These are phyloP conservation scores for Holothuria leucospilota DNA, from an alignment of 53 echinoderm and acorn worm genomes.

Conservation along the genomic window DNA sequence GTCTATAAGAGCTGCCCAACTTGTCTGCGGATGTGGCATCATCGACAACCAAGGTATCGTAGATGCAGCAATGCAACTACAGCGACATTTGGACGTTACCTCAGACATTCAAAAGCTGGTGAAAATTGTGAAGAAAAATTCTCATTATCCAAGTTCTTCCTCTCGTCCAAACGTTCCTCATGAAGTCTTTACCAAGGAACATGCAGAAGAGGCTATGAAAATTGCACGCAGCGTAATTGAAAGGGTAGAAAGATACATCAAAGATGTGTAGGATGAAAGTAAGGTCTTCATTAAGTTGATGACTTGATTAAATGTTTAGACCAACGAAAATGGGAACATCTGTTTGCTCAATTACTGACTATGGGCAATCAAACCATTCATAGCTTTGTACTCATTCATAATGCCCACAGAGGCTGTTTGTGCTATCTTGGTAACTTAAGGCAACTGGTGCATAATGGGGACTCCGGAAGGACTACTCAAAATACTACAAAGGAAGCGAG, in stretches of 20 bases:
- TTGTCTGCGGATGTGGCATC: conserved; percentile 21
- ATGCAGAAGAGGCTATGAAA: neutral
- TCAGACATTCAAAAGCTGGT: neutral
- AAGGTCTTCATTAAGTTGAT: too few relatives aligned
- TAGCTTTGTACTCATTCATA: too few relatives aligned
- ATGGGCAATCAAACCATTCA: too few relatives aligned
- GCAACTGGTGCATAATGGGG: too few relatives aligned
- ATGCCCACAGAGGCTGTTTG: too few relatives aligned
- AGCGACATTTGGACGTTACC: neutral
- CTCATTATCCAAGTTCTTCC: neutral
- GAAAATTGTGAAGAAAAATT: neutral
- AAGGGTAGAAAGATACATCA: neutral
- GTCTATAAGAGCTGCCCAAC: conserved; percentile 56
- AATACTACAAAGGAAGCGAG: too few relatives aligned
- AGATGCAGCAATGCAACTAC: neutral
- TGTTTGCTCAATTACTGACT: too few relatives aligned
- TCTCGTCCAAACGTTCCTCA: neutral
- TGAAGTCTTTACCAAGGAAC: conserved; percentile 7
- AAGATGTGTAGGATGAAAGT: neutral
- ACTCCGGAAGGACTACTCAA: too few relatives aligned
- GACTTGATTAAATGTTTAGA: too few relatives aligned
- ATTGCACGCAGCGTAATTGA: neutral
- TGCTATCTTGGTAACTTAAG: too few relatives aligned
- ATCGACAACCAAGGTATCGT: neutral
- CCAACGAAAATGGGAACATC: too few relatives aligned